Percentiles rank a stretch among this genome's conserved stretches.
These are phyloP conservation scores for Aegypius monachus DNA, from an alignment of 2,113 vertebrate genomes.

Conservation along the genomic window DNA sequence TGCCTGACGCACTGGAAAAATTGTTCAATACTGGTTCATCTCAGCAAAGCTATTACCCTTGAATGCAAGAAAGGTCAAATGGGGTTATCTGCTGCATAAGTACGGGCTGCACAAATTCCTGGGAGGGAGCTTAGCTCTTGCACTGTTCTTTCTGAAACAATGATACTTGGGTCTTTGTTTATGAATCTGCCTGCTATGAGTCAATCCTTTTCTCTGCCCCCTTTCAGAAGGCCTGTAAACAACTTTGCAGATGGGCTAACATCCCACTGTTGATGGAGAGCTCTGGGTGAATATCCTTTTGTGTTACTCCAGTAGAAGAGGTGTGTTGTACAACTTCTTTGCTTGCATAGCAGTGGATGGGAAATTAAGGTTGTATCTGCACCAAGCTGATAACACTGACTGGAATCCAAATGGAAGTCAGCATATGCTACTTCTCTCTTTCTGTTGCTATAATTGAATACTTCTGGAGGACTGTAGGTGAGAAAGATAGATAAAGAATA, in stretches of 20 bases:
- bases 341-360: neutral
- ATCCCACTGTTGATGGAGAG: neutral
- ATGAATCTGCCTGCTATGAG: neutral
- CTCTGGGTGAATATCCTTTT: neutral
- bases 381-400: neutral
- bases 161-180: constrained; percentile 1
- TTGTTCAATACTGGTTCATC: neutral
- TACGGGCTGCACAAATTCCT: neutral
- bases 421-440: neutral
- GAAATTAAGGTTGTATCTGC: neutral
- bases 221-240: neutral
- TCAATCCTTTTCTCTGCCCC: neutral
- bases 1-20: neutral
- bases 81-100: neutral
- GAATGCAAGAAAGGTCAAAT: neutral
- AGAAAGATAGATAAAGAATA: neutral
- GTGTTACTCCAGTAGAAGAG: neutral
- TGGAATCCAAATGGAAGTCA: neutral
- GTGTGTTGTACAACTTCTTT: neutral
- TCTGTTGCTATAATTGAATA: neutral
- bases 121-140: neutral
- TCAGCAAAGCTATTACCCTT: neutral
- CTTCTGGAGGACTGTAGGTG: neutral
- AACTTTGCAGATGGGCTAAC: neutral
- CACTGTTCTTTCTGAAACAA: neutral